phyloP scores from a whole-genome alignment of 2,888 invertebrate species.

The Drosophila lacicola region DNA sequence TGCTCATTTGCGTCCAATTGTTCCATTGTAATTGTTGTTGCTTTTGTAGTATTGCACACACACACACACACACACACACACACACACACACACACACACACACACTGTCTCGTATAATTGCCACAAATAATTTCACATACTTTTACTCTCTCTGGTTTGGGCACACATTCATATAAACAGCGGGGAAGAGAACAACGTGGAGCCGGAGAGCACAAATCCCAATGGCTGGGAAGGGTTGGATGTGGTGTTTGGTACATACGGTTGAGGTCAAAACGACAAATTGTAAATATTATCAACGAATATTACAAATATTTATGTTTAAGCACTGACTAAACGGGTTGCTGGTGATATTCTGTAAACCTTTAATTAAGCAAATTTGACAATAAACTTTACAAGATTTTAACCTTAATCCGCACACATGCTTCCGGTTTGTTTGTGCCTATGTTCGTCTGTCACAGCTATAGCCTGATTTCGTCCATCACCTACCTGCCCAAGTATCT shows the following conservation, averaged over 20 bases:
- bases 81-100: neutral
- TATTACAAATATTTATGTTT: neutral
- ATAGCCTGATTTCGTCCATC: conserved; percentile 94
- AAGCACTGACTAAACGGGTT: conserved; percentile 27
- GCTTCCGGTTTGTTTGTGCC: neutral
- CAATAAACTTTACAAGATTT: conserved; percentile 45
- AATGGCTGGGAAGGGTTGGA: conserved; percentile 26
- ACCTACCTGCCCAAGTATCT: conserved; percentile 95
- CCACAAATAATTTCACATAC: conserved; percentile 17
- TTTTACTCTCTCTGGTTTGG: conserved; percentile 49
- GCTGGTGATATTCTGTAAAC: conserved; percentile 20
- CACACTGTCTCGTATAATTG: neutral
- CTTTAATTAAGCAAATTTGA: neutral
- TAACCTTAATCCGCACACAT: neutral
- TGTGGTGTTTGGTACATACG: conserved; percentile 38
- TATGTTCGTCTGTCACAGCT: conserved; percentile 86
- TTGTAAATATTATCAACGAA: conserved; percentile 14
- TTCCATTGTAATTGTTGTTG: neutral
- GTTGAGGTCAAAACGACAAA: conserved; percentile 45
- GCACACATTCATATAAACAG: conserved; percentile 21
- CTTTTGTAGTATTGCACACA: neutral
- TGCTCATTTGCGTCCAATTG: conserved; percentile 14
- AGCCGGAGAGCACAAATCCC: conserved; percentile 1
- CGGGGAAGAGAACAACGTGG: conserved; percentile 18
- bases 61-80: too few relatives aligned